Evolutionary conservation across 2,113 vertebrate genomes (phyloP), one percentile per base, ranked within the genome.

Genomic region (Fregetta grallaria): DNA sequence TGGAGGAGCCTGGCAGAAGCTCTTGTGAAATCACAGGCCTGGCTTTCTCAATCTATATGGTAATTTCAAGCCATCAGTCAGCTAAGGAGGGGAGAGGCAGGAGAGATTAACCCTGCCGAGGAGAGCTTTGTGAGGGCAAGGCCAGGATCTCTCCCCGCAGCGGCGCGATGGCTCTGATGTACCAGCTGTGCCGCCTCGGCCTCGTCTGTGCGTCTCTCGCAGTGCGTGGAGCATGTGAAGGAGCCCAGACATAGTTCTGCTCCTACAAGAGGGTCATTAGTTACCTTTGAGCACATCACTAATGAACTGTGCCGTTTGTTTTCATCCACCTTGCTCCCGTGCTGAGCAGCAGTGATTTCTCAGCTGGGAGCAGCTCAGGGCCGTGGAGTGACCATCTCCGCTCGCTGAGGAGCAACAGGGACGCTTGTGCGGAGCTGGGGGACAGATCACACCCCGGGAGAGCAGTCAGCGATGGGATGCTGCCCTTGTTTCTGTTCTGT

Each of bases 241-340:
- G 29, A 53, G 40, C 52, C 20, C 23, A 7, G 50, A 23, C 6
- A 1, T 0, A 4, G 49, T 30, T 36, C 49, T 29, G 30, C 56
- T 75, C 58, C 77, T 63, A 8, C 17, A 26, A 45, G 17, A 53
- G 10, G 18, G 30, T 40, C 11, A 3, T 20, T 27, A 34, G 22
- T 38, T 45, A 25, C 30, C 25, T 45, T n/a, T 22, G 52, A 67
- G 20, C 34, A 8, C 9, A 21, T 55, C 14, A 0, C 38, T 79
- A 34, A 44, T 0, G 2, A 72, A 58, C 15, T 0, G 2, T 0
- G 34, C 1, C 4, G 8, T 38, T 77, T 1, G 19, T n/a, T 65
- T 25, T 13, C 13, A 9, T 13, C 4, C 0, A 6, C 20, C 38
- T 26, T 4, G 20, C 29, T 61, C 25, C 47, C 19, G 1, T 4